These are phyloP conservation scores for Serinus canaria DNA, from an alignment of 2,113 vertebrate species.

Conservation along the genomic window DNA sequence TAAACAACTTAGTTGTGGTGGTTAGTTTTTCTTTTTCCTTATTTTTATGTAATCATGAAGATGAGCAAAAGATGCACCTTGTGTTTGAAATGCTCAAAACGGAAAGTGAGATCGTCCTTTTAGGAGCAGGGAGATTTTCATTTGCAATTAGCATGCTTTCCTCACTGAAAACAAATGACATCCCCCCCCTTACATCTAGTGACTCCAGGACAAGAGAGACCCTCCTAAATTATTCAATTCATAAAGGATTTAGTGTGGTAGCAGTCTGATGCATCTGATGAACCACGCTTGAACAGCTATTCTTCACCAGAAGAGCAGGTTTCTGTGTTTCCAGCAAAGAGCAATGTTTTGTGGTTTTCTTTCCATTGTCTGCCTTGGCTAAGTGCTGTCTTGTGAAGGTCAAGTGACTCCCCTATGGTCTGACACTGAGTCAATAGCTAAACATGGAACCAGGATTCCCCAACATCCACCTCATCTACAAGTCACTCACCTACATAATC, in stretches of 20 bases:
- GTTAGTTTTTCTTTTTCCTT: neutral
- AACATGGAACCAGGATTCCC: slow-evolving; percentile 3
- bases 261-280: neutral
- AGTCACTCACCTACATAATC: neutral
- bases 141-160: neutral
- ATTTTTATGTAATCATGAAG: neutral
- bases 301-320: neutral
- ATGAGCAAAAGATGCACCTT: neutral
- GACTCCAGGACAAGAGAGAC: neutral
- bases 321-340: neutral
- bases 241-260: neutral
- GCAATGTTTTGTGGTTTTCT: neutral
- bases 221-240: neutral
- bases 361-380: neutral
- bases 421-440: slow-evolving; percentile 21
- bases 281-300: neutral
- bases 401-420: neutral
- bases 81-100: neutral
- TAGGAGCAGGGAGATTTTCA: neutral
- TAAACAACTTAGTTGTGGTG: neutral
- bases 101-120: neutral
- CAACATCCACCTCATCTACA: neutral
- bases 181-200: neutral
- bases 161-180: neutral
- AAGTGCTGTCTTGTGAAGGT: neutral